A percentile compares a stretch with the other conserved stretches of the same genome.
phyloP scores from a whole-genome alignment of 2,888 invertebrate species.

The Branchellion lobata region DNA sequence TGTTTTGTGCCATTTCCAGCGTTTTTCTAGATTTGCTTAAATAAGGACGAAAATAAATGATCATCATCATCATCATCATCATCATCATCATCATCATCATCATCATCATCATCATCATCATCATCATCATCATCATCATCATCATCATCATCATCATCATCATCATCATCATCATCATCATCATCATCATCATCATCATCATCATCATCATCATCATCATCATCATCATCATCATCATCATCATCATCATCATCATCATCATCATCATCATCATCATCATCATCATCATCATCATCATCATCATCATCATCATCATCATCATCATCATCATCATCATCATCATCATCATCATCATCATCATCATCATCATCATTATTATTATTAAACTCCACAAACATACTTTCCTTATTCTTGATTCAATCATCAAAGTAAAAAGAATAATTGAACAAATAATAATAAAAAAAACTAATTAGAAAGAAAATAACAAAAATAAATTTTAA shows the following conservation, averaged over 20 bases:
- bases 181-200: slow-evolving; percentile 14
- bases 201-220: slow-evolving; percentile 28
- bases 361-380: too few species aligned
- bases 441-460: too few species aligned
- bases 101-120: slow-evolving; percentile 21
- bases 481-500: too few species aligned
- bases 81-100: slow-evolving; percentile 28
- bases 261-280: slow-evolving; percentile 30
- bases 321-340: too few species aligned
- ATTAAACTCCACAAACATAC: too few species aligned
- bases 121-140: slow-evolving; percentile 26
- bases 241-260: slow-evolving; percentile 20
- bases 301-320: slow-evolving; percentile 15
- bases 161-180: slow-evolving; percentile 14
- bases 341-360: too few species aligned
- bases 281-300: slow-evolving; percentile 21
- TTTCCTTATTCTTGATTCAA: too few species aligned
- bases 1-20: too few species aligned
- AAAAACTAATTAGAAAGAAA: too few species aligned
- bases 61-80: slow-evolving; percentile 18
- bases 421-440: too few species aligned
- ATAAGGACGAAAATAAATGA: too few species aligned
- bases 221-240: slow-evolving; percentile 24
- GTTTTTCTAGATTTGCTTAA: too few species aligned
- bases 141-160: slow-evolving; percentile 28